Evolutionary conservation across 1,140 invertebrate species (phyloP).

Genomic region (Spodoptera litura): DNA sequence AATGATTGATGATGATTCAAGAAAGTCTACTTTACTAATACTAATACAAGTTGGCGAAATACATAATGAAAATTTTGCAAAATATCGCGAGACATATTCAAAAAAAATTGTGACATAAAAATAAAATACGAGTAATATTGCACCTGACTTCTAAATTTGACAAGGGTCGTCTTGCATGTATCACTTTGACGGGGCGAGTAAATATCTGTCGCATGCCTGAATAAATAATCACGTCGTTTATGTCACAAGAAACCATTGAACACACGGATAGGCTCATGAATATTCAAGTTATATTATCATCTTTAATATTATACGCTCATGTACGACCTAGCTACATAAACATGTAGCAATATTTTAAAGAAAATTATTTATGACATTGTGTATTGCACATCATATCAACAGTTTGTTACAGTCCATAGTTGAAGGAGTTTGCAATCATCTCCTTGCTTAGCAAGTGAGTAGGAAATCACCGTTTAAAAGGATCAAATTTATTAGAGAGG

Average conservation of each 20-base stretch:
- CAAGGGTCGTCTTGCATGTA: constrained; percentile 76
- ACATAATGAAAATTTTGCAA: constrained; percentile 5
- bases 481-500: too few species aligned
- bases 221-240: constrained; percentile 75
- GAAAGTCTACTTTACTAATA: background rate
- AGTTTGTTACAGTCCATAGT: too few species aligned
- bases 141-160: constrained; percentile 77
- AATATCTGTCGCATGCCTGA: constrained; percentile 72
- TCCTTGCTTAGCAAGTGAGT: too few species aligned
- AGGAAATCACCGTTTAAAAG: too few species aligned
- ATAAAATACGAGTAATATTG: constrained; percentile 80
- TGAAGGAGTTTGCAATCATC: too few species aligned
- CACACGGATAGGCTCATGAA: constrained; percentile 54
- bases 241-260: constrained; percentile 60
- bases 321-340: background rate
- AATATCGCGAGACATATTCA: constrained; percentile 46
- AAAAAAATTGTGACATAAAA: constrained; percentile 66
- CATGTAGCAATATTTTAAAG: background rate
- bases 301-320: constrained; percentile 36
- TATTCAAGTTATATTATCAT: constrained; percentile 49
- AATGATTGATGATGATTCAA: background rate
- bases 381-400: background rate
- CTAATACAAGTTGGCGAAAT: background rate
- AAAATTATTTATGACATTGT: constrained; percentile 6
- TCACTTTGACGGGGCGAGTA: constrained; percentile 74